A percentile compares a stretch with the other conserved stretches of the same genome.
phyloP scores from a whole-genome alignment of 2,888 invertebrate genomes.

The Melanophora roralis region DNA sequence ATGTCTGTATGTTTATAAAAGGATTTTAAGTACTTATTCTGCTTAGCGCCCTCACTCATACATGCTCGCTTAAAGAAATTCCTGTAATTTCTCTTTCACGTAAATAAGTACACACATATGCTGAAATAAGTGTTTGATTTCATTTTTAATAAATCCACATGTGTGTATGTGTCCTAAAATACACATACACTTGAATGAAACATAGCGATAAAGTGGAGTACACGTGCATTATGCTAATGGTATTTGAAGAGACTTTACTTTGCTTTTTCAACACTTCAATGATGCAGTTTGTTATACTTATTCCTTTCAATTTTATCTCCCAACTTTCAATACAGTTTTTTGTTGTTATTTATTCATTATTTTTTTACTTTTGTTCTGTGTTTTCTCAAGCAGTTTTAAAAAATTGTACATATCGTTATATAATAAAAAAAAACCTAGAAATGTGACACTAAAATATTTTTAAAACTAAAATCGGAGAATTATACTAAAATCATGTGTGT shows the following conservation, averaged over 20 bases:
- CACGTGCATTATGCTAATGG: constrained; percentile 76
- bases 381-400: neutral
- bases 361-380: neutral
- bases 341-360: neutral
- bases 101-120: neutral
- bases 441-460: too few species aligned
- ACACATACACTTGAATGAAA: constrained; percentile 40
- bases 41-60: neutral
- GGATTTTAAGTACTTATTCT: neutral
- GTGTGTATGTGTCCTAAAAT: neutral
- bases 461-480: too few species aligned
- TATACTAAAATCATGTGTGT: too few species aligned
- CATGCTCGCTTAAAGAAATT: neutral
- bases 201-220: constrained; percentile 71
- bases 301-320: neutral
- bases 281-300: constrained; percentile 4
- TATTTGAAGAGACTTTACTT: constrained; percentile 71
- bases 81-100: neutral
- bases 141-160: too few species aligned
- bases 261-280: constrained; percentile 21
- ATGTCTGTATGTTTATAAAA: neutral
- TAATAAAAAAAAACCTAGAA: too few species aligned
- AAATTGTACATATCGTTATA: too few species aligned
- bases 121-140: neutral
- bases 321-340: constrained; percentile 9